Percentiles rank a stretch among this genome's conserved stretches.
phyloP scores from a whole-genome alignment of 2,113 vertebrate species.

The Microtus richardsoni region DNA sequence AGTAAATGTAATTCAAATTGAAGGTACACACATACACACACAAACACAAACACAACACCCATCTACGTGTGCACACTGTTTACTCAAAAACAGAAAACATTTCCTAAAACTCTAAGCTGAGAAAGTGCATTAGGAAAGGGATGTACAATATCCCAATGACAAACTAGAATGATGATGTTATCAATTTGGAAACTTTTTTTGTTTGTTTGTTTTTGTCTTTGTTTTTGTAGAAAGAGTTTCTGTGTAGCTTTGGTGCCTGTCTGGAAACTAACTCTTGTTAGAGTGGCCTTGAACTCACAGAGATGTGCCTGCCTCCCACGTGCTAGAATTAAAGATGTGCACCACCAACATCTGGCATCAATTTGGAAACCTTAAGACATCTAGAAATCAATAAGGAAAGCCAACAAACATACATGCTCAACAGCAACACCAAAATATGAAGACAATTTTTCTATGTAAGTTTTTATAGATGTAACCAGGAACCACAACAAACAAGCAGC shows the following conservation, averaged over 20 bases:
- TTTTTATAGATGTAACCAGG: background rate
- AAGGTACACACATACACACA: no score
- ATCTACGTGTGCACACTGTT: background rate
- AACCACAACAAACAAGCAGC: no score
- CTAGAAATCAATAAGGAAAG: background rate
- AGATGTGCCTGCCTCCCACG: no score
- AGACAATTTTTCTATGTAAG: background rate
- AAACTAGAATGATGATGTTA: background rate
- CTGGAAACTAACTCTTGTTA: no score
- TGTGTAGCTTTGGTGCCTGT: no score
- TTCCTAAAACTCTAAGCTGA: background rate
- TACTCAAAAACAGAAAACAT: background rate
- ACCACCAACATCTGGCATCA: background rate
- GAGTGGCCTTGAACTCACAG: no score
- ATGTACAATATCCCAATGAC: background rate
- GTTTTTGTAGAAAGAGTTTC: no score
- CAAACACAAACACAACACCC: background rate
- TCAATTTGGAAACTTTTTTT: background rate
- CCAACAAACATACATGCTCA: background rate
- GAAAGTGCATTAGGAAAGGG: background rate
- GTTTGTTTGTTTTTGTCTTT: no score
- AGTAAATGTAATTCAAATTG: background rate
- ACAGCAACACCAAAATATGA: background rate
- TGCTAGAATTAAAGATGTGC: no score
- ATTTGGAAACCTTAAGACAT: background rate